Evolutionary conservation across 2,888 invertebrate genomes (phyloP).

Genomic region (Eudasyphora cyanicolor): DNA sequence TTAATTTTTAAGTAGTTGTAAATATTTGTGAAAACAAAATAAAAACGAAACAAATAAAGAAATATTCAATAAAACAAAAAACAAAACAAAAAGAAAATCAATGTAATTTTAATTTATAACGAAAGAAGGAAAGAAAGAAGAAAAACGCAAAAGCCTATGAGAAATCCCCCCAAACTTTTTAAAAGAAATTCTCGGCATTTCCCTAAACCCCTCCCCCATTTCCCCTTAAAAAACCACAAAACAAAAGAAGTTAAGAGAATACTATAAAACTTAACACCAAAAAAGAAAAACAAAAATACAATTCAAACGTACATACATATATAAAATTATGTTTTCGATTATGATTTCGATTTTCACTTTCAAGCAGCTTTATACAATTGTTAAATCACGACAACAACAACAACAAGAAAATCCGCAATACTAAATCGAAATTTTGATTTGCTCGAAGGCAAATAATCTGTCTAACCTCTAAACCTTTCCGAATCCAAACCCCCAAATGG

Average conservation of each 20-base stretch:
- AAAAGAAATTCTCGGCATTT: background rate
- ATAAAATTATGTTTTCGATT: constrained; percentile 32
- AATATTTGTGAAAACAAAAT: constrained; percentile 57
- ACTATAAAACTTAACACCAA: background rate
- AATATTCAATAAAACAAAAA: constrained; percentile 39
- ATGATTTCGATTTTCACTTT: constrained; percentile 25
- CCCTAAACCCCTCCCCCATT: background rate
- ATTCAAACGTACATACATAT: background rate
- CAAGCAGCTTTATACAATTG: constrained; percentile 52
- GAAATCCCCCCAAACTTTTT: background rate
- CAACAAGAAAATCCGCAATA: constrained; percentile 21
- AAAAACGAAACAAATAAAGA: constrained; percentile 34
- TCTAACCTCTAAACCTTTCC: constrained; percentile 20
- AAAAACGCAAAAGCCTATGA: background rate
- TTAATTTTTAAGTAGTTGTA: constrained; percentile 51
- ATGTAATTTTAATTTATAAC: constrained; percentile 59
- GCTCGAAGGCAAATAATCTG: constrained; percentile 8
- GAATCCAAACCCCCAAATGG: background rate
- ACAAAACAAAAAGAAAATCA: constrained; percentile 44
- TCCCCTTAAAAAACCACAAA: too few relatives aligned
- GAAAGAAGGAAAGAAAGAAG: constrained; percentile 2
- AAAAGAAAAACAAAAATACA: background rate
- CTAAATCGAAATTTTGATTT: constrained; percentile 43
- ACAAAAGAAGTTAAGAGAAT: too few relatives aligned
- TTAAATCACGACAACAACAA: constrained; percentile 38